Conservation (phyloP, 1,140 invertebrate genomes). For the Rhopalosiphum maidis region DNA sequence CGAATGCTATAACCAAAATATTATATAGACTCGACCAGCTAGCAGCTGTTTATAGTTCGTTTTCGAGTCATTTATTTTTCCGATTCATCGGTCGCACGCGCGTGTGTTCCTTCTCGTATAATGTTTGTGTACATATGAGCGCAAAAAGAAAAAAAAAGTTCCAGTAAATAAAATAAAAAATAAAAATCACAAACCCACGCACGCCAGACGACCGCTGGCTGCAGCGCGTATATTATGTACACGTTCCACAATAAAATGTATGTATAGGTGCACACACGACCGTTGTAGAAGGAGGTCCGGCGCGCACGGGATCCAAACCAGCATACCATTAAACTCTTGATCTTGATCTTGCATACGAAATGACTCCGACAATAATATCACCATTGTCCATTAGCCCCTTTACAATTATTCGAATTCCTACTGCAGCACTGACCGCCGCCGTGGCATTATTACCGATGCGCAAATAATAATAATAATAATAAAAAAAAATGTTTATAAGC, state of each 20-base stretch:
- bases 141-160: constrained; percentile 31
- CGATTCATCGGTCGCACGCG: not conserved
- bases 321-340: constrained; percentile 57
- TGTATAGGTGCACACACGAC: not conserved
- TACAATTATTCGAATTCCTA: constrained; percentile 53
- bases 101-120: not conserved
- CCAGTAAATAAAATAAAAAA: not conserved
- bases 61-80: constrained; percentile 35
- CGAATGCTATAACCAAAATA: not conserved
- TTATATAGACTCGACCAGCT: not conserved
- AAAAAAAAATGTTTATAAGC: constrained; percentile 3
- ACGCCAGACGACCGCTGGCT: constrained; percentile 17
- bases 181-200: constrained; percentile 38
- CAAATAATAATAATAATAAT: constrained; percentile 1
- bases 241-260: not conserved
- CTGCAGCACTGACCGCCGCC: not conserved
- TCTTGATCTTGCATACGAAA: constrained; percentile 57
- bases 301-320: not conserved
- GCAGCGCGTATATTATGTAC: not conserved
- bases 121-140: not conserved
- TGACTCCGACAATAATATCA: constrained; percentile 56
- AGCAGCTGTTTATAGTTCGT: not conserved
- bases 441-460: constrained; percentile 32
- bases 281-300: not conserved
- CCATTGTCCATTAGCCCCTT: constrained; percentile 48